Conservation (phyloP, 2,797 vertebrate genomes). For the Acrossocheilus fasciatus region DNA sequence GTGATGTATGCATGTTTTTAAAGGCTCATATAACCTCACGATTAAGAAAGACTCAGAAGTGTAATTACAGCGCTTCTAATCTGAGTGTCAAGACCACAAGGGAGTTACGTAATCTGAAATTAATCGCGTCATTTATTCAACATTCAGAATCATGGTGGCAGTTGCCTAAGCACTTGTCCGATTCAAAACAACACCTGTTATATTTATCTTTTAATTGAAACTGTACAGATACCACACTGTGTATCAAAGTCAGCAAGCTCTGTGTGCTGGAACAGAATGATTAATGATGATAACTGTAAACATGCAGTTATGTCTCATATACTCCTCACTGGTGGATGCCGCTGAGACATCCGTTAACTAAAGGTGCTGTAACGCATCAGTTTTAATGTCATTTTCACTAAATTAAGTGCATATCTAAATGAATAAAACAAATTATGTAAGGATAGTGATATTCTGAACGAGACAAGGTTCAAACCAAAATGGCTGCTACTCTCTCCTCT, state of each 20-base stretch:
- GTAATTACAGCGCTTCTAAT: slow-evolving; percentile 33
- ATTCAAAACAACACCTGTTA: slow-evolving; percentile 58
- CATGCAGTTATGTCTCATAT: not conserved
- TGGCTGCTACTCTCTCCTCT: not conserved
- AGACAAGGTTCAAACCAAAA: not conserved
- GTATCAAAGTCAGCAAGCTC: slow-evolving; percentile 19
- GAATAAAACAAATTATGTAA: not conserved
- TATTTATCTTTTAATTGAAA: slow-evolving; percentile 80
- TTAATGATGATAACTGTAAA: slow-evolving; percentile 22
- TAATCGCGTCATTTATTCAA: slow-evolving; percentile 65
- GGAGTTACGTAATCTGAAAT: slow-evolving; percentile 65
- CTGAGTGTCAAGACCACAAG: slow-evolving; percentile 57
- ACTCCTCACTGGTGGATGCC: not conserved
- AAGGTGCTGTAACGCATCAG: not conserved
- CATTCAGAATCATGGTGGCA: slow-evolving; percentile 66
- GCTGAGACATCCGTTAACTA: not conserved
- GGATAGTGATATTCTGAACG: not conserved
- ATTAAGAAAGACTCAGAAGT: slow-evolving; percentile 28
- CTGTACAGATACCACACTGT: slow-evolving; percentile 56
- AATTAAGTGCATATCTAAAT: not conserved
- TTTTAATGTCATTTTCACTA: not conserved
- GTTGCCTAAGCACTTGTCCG: slow-evolving; percentile 69
- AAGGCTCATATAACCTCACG: slow-evolving; percentile 6
- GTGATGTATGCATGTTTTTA: not conserved
- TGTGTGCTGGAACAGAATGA: slow-evolving; percentile 5